Evolutionary conservation across 1,140 invertebrate species (phyloP).

Genomic region (Zaprionus kolodkinae): DNA sequence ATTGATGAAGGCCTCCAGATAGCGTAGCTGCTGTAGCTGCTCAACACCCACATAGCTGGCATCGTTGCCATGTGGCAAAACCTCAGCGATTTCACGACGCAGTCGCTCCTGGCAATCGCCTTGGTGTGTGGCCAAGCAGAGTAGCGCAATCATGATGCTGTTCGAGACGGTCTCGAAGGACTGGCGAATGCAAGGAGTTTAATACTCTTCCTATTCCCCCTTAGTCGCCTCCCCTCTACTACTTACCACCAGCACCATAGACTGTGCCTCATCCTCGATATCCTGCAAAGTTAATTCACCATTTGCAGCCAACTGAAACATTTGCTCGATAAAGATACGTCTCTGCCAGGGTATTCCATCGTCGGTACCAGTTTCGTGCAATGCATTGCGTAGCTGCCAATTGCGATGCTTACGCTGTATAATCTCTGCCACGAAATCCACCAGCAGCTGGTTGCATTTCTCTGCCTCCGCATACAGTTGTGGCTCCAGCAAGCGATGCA

Average conservation of each 20-base stretch:
- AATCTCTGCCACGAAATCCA: constrained; percentile 73
- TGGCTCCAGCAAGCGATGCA: constrained; percentile 64
- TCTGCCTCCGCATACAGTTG: constrained; percentile 60
- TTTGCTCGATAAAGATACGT: constrained; percentile 80
- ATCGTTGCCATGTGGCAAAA: constrained; percentile 51
- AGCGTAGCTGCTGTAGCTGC: constrained; percentile 71
- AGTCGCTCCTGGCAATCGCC: constrained; percentile 67
- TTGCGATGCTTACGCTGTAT: constrained; percentile 71
- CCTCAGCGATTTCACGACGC: constrained; percentile 59
- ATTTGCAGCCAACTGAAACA: constrained; percentile 75
- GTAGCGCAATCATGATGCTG: constrained; percentile 72
- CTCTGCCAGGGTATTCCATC: constrained; percentile 60
- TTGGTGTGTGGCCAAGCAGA: constrained; percentile 69
- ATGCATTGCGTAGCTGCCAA: constrained; percentile 61
- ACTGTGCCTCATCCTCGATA: constrained; percentile 77
- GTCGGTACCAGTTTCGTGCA: constrained; percentile 5
- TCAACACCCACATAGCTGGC: constrained; percentile 57
- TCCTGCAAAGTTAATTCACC: constrained; percentile 74
- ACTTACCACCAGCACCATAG: constrained; percentile 80
- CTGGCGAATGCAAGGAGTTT: constrained; percentile 12
- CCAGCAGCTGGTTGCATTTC: constrained; percentile 63
- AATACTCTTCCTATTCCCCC: not conserved
- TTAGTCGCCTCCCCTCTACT: not conserved
- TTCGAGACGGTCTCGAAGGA: constrained; percentile 83
- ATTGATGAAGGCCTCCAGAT: constrained; percentile 73